These are phyloP conservation scores for Harpegnathos saltator DNA, from an alignment of 1,140 invertebrate species.

Conservation along the genomic window DNA sequence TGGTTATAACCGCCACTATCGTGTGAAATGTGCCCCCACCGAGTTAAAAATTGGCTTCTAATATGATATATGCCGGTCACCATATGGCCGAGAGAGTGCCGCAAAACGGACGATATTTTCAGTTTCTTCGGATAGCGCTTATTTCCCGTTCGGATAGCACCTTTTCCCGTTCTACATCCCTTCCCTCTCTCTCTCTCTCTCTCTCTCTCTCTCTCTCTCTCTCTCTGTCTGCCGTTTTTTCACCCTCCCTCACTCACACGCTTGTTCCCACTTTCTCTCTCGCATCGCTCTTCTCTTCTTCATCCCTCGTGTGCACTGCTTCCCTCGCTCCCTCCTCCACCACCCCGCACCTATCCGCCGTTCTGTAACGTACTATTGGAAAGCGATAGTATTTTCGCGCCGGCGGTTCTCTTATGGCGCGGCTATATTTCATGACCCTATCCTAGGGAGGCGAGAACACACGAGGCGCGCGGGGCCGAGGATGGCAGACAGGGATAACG, in stretches of 20 bases:
- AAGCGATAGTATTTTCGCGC: constrained; percentile 79
- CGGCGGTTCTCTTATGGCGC: constrained; percentile 75
- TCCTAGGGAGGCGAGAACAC: constrained; percentile 56
- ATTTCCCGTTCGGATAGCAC: constrained; percentile 58
- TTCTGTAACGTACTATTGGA: constrained; percentile 74
- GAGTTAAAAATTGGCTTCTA: constrained; percentile 82
- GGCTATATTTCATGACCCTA: constrained; percentile 75
- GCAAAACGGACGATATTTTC: constrained; percentile 77
- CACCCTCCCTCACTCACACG: neutral
- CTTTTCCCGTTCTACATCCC: constrained; percentile 50
- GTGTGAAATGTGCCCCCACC: constrained; percentile 76
- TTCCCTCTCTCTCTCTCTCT: too few species aligned
- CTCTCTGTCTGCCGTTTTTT: too few species aligned
- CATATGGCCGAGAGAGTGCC: constrained; percentile 77
- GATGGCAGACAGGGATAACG: constrained; percentile 56
- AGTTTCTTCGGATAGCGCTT: constrained; percentile 68
- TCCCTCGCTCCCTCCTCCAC: neutral
- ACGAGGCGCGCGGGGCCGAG: constrained; percentile 6
- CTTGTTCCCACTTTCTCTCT: constrained; percentile 38
- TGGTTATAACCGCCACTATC: constrained; percentile 73
- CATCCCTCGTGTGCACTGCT: constrained; percentile 12
- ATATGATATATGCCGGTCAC: constrained; percentile 80
- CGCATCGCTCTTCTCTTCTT: constrained; percentile 3
- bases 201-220: neutral
- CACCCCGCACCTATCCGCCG: constrained; percentile 6